Evolutionary conservation across 2,113 vertebrate genomes (phyloP), one percentile per base, ranked within the genome.

Genomic region (Sterna hirundo): DNA sequence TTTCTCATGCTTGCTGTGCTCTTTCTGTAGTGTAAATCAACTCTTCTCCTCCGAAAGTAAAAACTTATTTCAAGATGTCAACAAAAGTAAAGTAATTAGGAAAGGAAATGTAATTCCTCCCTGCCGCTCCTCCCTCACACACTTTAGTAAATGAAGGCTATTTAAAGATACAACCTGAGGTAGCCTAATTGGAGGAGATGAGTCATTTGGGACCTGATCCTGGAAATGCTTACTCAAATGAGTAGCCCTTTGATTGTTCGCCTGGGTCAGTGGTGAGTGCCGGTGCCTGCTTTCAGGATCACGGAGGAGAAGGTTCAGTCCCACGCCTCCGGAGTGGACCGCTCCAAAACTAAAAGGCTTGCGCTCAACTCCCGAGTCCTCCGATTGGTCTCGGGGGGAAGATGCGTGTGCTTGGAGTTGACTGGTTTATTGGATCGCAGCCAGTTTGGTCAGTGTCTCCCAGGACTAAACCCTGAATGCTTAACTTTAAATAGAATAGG

Each of bases 1-100:
- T 97, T 97, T 97, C 97, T 97, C 97, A 96, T 97, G 97, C 90
- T 97, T 96, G 82, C 95, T 79, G 92, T 93, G 87, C 65, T 96
- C 65, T 95, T 97, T 97, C 96, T 97, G 79, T 94, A 96, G 94
- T 95, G 94, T 96, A 97, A 95, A 97, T 96, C 94, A 93, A 76
- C 91, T 95, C 69, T 94, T 96, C 94, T 94, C 82, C 51, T 95
- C 95, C 93, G 92, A 97, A 96, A 96, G 95, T 96, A 97, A 97
- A 95, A 97, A 95, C 87, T 88, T 93, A 76, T 89, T 94, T 70
- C 66, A 74, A 88, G 86, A 90, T 91, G 91, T 96, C 88, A 95
- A 96, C 93, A 96, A 89, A 97, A 96, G 95, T 94, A 84, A 95
- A 96, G 91, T 85, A 92, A 97, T 96, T 96, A 96, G 86, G 94